These are phyloP conservation scores for Synaphobranchus kaupii DNA, from an alignment of 2,797 vertebrate species.

Conservation along the genomic window DNA sequence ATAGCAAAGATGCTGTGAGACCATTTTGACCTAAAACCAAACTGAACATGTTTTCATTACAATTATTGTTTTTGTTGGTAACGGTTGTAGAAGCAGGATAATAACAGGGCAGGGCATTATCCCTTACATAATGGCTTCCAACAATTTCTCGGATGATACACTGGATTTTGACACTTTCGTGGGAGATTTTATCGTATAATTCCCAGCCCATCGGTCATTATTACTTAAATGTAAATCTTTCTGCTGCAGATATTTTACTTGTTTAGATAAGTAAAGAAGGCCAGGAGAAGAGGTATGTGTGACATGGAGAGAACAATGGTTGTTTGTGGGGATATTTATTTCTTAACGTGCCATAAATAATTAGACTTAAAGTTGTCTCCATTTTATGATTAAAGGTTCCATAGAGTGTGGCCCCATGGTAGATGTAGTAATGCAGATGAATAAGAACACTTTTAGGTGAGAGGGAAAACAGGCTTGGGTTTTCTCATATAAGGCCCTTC, in stretches of 20 bases:
- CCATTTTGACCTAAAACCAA: too few relatives aligned
- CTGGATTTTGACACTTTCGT: too few relatives aligned
- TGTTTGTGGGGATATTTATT: not conserved
- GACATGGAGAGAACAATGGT: not conserved
- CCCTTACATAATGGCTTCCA: too few relatives aligned
- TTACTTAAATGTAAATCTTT: not conserved
- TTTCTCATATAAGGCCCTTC: not conserved
- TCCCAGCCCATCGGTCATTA: too few relatives aligned
- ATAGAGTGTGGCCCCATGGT: not conserved
- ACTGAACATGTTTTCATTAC: too few relatives aligned
- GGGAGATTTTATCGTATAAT: too few relatives aligned
- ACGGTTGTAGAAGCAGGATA: too few relatives aligned
- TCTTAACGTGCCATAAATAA: not conserved
- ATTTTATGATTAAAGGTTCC: not conserved
- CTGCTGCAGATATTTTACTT: not conserved
- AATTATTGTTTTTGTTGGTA: too few relatives aligned
- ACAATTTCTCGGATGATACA: too few relatives aligned
- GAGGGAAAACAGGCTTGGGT: not conserved
- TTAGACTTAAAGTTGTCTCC: not conserved
- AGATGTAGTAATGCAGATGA: not conserved
- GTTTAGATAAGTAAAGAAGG: not conserved
- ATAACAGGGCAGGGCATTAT: too few relatives aligned
- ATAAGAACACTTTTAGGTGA: not conserved
- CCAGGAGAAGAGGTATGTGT: not conserved
- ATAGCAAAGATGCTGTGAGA: too few relatives aligned